Conservation (phyloP, 92 coral and sea anemone genomes). For the Epizoanthus scotinus region DNA sequence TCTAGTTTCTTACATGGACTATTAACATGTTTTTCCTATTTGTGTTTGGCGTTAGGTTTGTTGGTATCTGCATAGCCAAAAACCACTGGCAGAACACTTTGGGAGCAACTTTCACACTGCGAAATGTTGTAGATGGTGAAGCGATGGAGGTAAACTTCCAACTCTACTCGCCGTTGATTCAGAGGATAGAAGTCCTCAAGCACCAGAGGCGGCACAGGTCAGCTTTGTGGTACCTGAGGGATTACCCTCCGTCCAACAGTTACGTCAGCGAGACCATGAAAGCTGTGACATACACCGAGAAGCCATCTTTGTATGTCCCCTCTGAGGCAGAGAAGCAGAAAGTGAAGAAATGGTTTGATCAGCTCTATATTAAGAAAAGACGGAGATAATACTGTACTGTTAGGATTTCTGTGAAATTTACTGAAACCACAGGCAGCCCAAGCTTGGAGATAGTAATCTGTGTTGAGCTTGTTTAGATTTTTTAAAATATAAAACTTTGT, state of each 20-base stretch:
- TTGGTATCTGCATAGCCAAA: slow-evolving; percentile 93
- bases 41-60: slow-evolving; percentile 59
- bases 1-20: no score
- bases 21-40: no score
- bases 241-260: slow-evolving; percentile 92
- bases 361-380: slow-evolving; percentile 65
- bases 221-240: slow-evolving; percentile 88
- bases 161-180: slow-evolving; percentile 92
- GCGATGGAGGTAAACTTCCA: slow-evolving; percentile 95
- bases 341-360: slow-evolving; percentile 89
- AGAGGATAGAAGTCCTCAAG: slow-evolving; percentile 84
- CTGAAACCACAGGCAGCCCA: no score
- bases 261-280: slow-evolving; percentile 91
- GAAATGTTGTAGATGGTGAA: slow-evolving; percentile 95
- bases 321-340: slow-evolving; percentile 78
- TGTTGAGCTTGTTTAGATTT: no score
- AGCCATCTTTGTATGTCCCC: slow-evolving; percentile 78
- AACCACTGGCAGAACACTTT: slow-evolving; percentile 95
- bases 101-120: slow-evolving; percentile 94
- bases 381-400: slow-evolving; percentile 29
- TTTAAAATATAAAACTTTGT: no score
- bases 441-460: no score
- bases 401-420: no score
- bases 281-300: slow-evolving; percentile 78
- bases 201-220: slow-evolving; percentile 80